These are phyloP conservation scores for Neodiprion virginianus DNA, from an alignment of 1,140 invertebrate genomes.

Conservation along the genomic window DNA sequence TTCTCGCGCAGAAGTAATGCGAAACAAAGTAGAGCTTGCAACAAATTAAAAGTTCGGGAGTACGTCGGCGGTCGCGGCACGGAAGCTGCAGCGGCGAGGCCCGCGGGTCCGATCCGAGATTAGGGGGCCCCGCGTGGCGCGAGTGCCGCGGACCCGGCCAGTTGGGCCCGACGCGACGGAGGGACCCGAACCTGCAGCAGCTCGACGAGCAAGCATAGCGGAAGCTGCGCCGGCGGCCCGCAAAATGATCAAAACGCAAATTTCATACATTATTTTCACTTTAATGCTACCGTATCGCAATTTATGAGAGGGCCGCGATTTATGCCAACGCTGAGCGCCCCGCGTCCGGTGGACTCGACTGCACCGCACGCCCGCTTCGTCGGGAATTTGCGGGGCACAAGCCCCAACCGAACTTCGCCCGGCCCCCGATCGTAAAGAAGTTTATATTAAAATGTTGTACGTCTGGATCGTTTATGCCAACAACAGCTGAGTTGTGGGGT, in stretches of 20 bases:
- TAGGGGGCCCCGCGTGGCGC: conserved; percentile 1
- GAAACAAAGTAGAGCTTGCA: too few species aligned
- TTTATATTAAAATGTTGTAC: conserved; percentile 53
- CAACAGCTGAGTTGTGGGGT: conserved; percentile 40
- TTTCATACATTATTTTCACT: conserved; percentile 61
- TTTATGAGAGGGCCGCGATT: conserved; percentile 56
- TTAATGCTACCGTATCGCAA: conserved; percentile 60
- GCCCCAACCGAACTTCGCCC: neutral
- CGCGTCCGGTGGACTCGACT: conserved; percentile 1
- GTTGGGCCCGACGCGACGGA: neutral
- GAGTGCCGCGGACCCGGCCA: neutral
- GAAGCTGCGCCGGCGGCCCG: conserved; percentile 55
- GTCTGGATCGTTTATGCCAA: conserved; percentile 43
- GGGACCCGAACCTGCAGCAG: neutral
- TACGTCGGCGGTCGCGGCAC: neutral
- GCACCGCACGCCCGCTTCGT: too few species aligned
- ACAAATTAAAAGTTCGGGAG: neutral
- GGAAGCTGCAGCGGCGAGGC: neutral
- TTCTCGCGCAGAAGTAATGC: too few species aligned
- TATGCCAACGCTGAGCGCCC: conserved; percentile 48
- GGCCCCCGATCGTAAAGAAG: conserved; percentile 47
- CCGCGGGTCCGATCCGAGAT: conserved; percentile 6
- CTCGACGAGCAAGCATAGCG: conserved; percentile 27
- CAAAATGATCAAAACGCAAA: conserved; percentile 60
- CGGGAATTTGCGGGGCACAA: neutral